Evolutionary conservation across 2,888 invertebrate genomes (phyloP).

Genomic region (Perdita meconis): DNA sequence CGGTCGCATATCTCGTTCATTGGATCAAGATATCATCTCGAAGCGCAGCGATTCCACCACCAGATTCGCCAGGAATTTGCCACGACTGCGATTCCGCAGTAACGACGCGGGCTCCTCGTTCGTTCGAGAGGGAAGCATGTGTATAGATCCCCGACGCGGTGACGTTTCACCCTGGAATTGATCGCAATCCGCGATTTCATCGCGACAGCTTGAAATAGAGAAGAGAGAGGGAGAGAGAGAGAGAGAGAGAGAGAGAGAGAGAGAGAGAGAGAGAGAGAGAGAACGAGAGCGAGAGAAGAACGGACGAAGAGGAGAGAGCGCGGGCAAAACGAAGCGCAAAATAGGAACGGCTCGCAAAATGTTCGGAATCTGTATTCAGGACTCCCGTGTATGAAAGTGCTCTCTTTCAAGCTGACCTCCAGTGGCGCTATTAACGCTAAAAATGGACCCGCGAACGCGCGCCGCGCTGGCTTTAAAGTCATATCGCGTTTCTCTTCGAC

Average conservation of each 20-base stretch:
- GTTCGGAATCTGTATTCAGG: constrained; percentile 40
- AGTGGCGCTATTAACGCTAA: constrained; percentile 49
- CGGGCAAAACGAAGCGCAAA: constrained; percentile 9
- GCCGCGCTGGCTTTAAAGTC: constrained; percentile 46
- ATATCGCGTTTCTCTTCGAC: constrained; percentile 28
- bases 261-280: too few species aligned
- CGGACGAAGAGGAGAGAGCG: too few species aligned
- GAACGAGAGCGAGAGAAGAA: too few species aligned
- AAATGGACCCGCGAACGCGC: constrained; percentile 40
- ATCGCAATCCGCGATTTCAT: constrained; percentile 22
- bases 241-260: background rate
- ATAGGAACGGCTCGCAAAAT: constrained; percentile 26
- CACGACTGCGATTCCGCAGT: background rate
- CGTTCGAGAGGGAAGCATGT: background rate
- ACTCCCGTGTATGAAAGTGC: constrained; percentile 33
- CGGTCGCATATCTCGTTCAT: background rate
- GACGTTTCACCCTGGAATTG: background rate
- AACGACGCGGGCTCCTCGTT: constrained; percentile 29
- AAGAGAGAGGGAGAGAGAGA: background rate
- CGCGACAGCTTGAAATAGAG: background rate
- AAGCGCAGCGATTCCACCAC: constrained; percentile 1
- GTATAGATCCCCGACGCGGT: background rate
- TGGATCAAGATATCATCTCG: constrained; percentile 19
- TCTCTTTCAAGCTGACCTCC: constrained; percentile 46
- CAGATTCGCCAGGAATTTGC: background rate